phyloP scores from a whole-genome alignment of 1,140 invertebrate species.

The Hesperophylax magnus region DNA sequence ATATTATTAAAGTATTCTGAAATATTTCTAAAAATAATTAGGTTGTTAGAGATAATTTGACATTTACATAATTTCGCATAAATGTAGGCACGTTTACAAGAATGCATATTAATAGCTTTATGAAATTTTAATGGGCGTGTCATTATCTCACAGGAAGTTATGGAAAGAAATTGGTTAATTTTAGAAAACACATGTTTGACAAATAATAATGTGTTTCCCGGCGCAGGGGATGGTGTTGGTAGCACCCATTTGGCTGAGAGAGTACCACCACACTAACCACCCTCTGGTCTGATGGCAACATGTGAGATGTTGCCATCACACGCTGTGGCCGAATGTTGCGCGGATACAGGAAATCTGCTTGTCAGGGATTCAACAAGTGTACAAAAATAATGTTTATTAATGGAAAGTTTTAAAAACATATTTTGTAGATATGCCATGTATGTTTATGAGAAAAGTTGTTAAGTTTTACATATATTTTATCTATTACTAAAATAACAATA shows the following conservation, averaged over 20 bases:
- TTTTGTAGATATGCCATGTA: too few relatives aligned
- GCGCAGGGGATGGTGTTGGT: not conserved
- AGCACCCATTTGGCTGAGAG: too few relatives aligned
- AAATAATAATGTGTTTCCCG: conserved; percentile 34
- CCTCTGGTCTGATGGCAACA: not conserved
- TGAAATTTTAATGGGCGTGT: not conserved
- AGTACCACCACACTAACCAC: too few relatives aligned
- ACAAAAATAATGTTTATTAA: too few relatives aligned
- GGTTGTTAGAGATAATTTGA: too few relatives aligned
- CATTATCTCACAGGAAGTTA: conserved; percentile 40
- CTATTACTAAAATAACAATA: too few relatives aligned
- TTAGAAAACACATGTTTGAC: conserved; percentile 52
- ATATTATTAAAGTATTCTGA: too few relatives aligned
- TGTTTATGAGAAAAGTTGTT: too few relatives aligned
- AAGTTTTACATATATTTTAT: too few relatives aligned
- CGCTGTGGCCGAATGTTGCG: not conserved
- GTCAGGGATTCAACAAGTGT: conserved; percentile 3
- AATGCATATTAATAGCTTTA: not conserved
- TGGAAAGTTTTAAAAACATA: too few relatives aligned
- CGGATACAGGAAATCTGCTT: conserved; percentile 11
- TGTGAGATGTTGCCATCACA: conserved; percentile 4
- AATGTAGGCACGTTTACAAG: not conserved
- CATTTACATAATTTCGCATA: too few relatives aligned
- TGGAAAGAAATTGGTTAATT: conserved; percentile 42
- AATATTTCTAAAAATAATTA: too few relatives aligned